Percentiles rank a stretch among this genome's conserved stretches.
These are phyloP conservation scores for Pelobates cultripes DNA, from an alignment of 2,797 vertebrate genomes.

Conservation along the genomic window DNA sequence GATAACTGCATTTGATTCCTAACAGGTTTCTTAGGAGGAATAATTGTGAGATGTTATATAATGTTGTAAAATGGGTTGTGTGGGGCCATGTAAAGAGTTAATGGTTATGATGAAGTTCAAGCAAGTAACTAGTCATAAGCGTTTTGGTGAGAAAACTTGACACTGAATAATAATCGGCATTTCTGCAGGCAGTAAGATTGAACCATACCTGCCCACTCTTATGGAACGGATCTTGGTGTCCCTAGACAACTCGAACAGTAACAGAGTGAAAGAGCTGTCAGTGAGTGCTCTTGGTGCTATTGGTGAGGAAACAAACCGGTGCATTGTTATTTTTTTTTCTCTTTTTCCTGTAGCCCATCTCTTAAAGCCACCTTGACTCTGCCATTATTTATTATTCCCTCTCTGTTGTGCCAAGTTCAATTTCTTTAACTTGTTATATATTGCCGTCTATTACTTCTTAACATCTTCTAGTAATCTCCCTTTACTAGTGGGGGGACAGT, in stretches of 20 bases:
- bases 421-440: background rate
- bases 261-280: slow-evolving; percentile 83
- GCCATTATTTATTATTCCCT: background rate
- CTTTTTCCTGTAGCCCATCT: background rate
- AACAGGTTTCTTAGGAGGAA: no score
- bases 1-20: no score
- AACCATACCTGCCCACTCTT: slow-evolving; percentile 83
- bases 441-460: background rate
- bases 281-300: slow-evolving; percentile 88
- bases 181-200: slow-evolving; percentile 78
- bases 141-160: background rate
- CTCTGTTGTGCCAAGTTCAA: background rate
- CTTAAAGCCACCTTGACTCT: background rate
- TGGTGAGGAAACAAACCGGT: slow-evolving; percentile 69
- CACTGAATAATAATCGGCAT: background rate
- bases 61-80: no score
- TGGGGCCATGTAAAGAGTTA: no score
- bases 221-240: slow-evolving; percentile 86
- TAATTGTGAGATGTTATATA: no score
- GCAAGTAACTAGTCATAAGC: background rate
- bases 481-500: background rate
- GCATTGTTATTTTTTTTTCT: background rate
- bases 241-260: slow-evolving; percentile 71
- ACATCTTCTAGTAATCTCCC: no score
- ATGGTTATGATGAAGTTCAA: background rate